Evolutionary conservation across 1,140 invertebrate species (phyloP).

Genomic region (Drosophila ohnishii): DNA sequence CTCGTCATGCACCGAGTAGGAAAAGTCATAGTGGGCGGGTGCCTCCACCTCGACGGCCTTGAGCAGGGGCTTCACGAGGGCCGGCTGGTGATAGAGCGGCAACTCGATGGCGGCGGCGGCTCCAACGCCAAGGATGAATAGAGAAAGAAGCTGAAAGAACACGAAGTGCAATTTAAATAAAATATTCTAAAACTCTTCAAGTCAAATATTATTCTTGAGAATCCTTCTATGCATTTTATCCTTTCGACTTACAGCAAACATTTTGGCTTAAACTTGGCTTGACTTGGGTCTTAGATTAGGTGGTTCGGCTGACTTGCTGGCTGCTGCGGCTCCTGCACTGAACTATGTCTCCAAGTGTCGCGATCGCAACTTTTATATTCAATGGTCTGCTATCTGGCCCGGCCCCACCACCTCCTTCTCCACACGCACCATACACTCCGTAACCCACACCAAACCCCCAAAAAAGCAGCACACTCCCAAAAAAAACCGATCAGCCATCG

Average conservation of each 20-base stretch:
- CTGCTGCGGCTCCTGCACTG: constrained; percentile 73
- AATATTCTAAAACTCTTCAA: not conserved
- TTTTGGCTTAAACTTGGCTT: constrained; percentile 50
- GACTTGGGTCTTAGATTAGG: constrained; percentile 13
- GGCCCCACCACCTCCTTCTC: constrained; percentile 26
- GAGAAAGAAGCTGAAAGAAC: constrained; percentile 60
- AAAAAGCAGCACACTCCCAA: constrained; percentile 25
- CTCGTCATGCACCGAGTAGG: constrained; percentile 84
- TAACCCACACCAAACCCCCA: constrained; percentile 15
- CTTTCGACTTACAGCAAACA: constrained; percentile 72
- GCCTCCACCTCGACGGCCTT: constrained; percentile 85
- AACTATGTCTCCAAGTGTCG: constrained; percentile 77
- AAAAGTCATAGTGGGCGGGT: constrained; percentile 84
- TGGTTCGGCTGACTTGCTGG: constrained; percentile 29
- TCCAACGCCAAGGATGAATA: constrained; percentile 71
- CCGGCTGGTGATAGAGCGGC: constrained; percentile 59
- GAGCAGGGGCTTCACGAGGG: constrained; percentile 79
- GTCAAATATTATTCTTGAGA: not conserved
- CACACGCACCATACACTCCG: constrained; percentile 35
- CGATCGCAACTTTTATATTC: constrained; percentile 77
- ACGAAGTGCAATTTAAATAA: not conserved
- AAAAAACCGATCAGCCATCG: constrained; percentile 25
- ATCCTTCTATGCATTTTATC: not conserved
- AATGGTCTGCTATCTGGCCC: constrained; percentile 20
- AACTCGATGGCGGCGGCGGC: constrained; percentile 74